Evolutionary conservation across 2,888 invertebrate species (phyloP).

Genomic region (Sipunculus nudus): DNA sequence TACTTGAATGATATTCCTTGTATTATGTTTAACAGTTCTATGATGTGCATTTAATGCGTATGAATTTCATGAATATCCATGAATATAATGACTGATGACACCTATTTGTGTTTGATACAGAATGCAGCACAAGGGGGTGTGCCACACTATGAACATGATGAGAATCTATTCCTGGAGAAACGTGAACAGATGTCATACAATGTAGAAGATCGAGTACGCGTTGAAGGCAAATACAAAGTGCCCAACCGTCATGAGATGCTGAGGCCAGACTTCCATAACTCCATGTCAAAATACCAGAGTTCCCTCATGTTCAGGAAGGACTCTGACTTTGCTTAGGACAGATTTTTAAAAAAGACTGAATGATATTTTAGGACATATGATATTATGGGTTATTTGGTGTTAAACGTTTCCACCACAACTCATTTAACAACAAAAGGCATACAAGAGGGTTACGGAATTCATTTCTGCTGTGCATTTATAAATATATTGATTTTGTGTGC

Average conservation of each 20-base stretch:
- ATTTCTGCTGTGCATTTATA: too few relatives aligned
- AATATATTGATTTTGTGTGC: too few relatives aligned
- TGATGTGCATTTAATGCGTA: neutral
- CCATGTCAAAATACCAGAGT: conserved; percentile 59
- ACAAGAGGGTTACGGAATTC: too few relatives aligned
- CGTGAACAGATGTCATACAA: conserved; percentile 65
- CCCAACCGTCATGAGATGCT: conserved; percentile 55
- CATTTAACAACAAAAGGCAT: too few relatives aligned
- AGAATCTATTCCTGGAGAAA: conserved; percentile 62
- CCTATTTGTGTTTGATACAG: conserved; percentile 50
- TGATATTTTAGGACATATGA: too few relatives aligned
- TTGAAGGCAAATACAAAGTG: conserved; percentile 55
- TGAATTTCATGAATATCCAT: neutral
- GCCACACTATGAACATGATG: conserved; percentile 65
- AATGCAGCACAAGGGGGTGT: conserved; percentile 61
- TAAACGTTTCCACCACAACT: too few relatives aligned
- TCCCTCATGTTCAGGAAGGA: conserved; percentile 54
- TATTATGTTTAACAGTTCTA: neutral
- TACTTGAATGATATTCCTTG: neutral
- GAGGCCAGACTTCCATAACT: conserved; percentile 56
- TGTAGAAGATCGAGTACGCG: conserved; percentile 58
- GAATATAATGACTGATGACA: neutral
- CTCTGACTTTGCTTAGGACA: neutral
- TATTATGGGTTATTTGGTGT: too few relatives aligned
- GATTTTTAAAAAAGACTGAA: too few relatives aligned